These are phyloP conservation scores for Notarius lentiginosus DNA, from an alignment of 2,113 vertebrate genomes.

Conservation along the genomic window DNA sequence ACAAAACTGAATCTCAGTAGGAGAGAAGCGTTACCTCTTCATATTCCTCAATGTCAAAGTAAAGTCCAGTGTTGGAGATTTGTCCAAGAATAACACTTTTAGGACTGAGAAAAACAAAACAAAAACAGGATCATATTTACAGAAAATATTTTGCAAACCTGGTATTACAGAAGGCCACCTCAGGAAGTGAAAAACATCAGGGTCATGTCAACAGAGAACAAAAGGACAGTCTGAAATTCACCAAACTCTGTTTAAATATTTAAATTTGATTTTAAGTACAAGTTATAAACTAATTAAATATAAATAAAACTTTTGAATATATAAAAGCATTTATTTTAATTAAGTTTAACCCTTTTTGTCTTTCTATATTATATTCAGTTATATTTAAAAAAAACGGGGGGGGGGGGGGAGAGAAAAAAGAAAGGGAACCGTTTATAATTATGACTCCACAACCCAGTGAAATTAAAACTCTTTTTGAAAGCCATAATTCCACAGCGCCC, in stretches of 20 bases:
- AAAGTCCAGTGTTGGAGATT: conserved; percentile 83
- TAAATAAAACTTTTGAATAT: neutral
- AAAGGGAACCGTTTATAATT: neutral
- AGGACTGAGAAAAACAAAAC: conserved; percentile 68
- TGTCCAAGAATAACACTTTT: conserved; percentile 84
- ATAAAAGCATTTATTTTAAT: neutral
- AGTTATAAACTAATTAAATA: neutral
- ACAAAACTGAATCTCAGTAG: neutral
- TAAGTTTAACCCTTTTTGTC: neutral
- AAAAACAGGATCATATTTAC: conserved; percentile 30
- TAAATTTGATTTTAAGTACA: neutral
- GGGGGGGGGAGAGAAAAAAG: no score
- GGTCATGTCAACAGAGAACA: neutral
- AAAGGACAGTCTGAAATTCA: neutral
- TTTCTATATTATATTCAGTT: neutral
- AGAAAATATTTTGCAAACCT: conserved; percentile 5
- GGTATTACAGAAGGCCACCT: neutral
- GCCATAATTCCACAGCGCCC: no score
- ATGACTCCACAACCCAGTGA: neutral
- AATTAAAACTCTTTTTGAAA: neutral
- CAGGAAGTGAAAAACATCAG: neutral
- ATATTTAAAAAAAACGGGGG: no score
- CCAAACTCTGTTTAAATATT: neutral
- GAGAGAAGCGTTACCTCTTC: conserved; percentile 79
- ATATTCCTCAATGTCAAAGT: conserved; percentile 85